Conservation (phyloP, 2,888 invertebrate genomes). For the Nomada ferruginata region DNA sequence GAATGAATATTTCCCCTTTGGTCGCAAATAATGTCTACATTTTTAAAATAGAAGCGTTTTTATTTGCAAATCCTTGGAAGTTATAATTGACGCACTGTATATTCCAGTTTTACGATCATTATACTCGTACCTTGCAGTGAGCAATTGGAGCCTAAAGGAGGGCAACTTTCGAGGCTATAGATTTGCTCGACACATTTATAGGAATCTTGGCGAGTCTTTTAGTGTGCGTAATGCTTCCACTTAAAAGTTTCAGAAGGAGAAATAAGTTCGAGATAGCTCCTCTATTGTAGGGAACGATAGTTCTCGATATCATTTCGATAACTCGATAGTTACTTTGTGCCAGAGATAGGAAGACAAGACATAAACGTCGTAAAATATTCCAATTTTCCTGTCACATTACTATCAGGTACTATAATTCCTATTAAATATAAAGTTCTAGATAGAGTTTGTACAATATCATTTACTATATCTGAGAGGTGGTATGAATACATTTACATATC, state of each 20-base stretch:
- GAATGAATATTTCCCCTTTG: too few relatives aligned
- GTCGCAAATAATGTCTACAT: too few relatives aligned
- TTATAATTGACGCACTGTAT: background rate
- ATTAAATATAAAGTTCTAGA: background rate
- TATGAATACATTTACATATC: too few relatives aligned
- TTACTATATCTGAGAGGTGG: too few relatives aligned
- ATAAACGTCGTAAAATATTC: background rate
- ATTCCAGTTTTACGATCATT: background rate
- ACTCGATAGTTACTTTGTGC: background rate
- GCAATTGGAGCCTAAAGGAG: background rate
- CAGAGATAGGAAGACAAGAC: background rate
- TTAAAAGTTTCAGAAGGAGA: conserved; percentile 8
- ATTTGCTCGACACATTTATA: conserved; percentile 6
- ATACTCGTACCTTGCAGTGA: background rate
- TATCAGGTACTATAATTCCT: background rate
- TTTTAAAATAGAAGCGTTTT: background rate
- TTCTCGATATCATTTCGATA: conserved; percentile 6
- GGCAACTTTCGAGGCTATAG: conserved; percentile 5
- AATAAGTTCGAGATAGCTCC: background rate
- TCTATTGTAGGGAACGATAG: background rate
- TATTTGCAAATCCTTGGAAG: background rate
- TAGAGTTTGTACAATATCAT: background rate
- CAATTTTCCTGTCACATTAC: background rate
- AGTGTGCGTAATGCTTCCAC: background rate
- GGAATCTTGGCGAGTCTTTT: background rate